Base-by-base conservation (phyloP, 2,888 invertebrate genomes). In the Dorcus hopei region DNA sequence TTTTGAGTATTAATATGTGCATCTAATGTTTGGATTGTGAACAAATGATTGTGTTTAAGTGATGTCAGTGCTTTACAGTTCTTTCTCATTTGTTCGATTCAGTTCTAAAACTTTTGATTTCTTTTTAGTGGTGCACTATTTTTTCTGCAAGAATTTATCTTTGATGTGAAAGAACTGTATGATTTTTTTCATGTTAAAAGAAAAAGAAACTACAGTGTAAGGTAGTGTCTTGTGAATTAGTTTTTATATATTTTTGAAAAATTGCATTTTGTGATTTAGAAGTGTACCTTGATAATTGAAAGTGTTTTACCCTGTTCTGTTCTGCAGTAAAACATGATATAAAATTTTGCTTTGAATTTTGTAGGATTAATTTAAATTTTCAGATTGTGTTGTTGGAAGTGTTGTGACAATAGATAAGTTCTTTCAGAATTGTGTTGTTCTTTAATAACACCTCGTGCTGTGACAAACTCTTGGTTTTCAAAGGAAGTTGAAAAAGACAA, bases 121-220 rank as follows among this genome's bases (percentile, higher is more conserved):
- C 52, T 52, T 50, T 48, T 43, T 49, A 53, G 52, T 57, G 57
- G 42, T 58, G 43, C 50, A 55, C 54, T 61, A 57, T 16, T 62
- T 52, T 59, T 42, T 60, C 57, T 53, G 61, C 58, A 54, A 56
- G 55, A 50, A 59, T 59, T 59, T 59, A 59, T 59, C 51, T 49
- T 48, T 54, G 60, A 66, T 66, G 66, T 66, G 66, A 66, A 66
- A 66, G 66, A 55, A 65, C 66, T 66, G 66, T 66, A 66, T 50
- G 41, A 54, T 61, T 61, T 19, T 49, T 54, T 60, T 59, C 43
- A 59, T 50, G 54, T 55, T 55, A 16, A 59, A 55, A 57, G 38
- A 47, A 56, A 58, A 58, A 51, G 41, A 58, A 65, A 61, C 51
- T 63, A 54, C 54, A 55, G 64, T 64, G 63, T 62, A 59, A 58